Conservation (phyloP, 2,797 vertebrate species). For the Alectoris magna region DNA sequence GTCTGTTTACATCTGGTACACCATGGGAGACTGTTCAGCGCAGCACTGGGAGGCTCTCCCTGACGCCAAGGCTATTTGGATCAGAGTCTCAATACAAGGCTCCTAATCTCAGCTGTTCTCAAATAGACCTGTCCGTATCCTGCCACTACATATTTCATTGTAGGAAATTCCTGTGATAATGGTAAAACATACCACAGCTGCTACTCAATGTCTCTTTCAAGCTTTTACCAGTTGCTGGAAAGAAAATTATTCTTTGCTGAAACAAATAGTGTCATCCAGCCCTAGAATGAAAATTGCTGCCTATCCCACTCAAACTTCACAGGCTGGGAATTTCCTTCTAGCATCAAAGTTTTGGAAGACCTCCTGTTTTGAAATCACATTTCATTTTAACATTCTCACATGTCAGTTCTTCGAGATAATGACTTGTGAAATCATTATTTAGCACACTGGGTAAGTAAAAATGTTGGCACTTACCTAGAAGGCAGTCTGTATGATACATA, state of each 20-base stretch:
- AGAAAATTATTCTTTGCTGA: slow-evolving; percentile 28
- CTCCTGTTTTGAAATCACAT: background rate
- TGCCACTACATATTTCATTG: background rate
- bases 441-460: background rate
- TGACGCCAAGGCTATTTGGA: rapidly evolving
- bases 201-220: background rate
- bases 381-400: background rate
- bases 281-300: slow-evolving; percentile 26
- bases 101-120: background rate
- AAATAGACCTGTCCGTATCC: background rate
- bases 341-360: background rate
- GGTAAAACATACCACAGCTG: background rate
- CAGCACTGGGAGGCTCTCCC: background rate
- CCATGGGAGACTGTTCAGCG: rapidly evolving
- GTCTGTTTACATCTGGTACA: background rate
- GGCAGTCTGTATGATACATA: background rate
- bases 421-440: background rate
- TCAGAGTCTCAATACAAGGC: rapidly evolving
- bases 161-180: background rate
- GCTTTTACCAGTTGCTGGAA: background rate
- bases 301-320: background rate
- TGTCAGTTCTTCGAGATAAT: background rate
- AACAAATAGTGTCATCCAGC: slow-evolving; percentile 1
- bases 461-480: background rate
- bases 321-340: slow-evolving; percentile 5